phyloP scores from a whole-genome alignment of 2,113 vertebrate species.

The Macroglossus sobrinus region DNA sequence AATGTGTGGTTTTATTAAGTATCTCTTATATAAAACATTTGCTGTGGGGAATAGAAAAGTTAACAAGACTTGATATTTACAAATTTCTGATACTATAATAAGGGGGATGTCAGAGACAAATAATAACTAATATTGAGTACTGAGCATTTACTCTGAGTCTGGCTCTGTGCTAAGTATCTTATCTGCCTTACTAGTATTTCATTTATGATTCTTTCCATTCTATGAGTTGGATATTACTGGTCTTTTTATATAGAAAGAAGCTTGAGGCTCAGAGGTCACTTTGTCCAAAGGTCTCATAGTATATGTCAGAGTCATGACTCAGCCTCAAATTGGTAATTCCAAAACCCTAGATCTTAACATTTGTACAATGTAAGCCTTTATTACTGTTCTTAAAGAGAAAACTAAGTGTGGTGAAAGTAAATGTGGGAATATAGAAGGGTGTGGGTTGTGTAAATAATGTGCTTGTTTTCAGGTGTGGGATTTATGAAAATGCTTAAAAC shows the following conservation, averaged over 20 bases:
- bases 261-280: neutral
- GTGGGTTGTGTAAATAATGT: neutral
- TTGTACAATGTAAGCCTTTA: neutral
- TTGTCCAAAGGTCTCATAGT: neutral
- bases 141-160: neutral
- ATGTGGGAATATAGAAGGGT: neutral
- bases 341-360: neutral
- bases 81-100: neutral
- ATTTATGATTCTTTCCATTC: neutral
- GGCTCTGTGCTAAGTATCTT: neutral
- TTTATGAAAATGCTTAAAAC: slow-evolving; percentile 8
- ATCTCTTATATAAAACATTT: neutral
- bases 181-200: neutral
- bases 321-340: neutral
- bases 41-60: neutral
- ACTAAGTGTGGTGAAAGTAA: neutral
- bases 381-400: neutral
- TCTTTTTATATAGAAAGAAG: slow-evolving; percentile 15
- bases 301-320: neutral
- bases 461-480: neutral
- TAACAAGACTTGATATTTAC: neutral
- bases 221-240: neutral
- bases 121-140: neutral
- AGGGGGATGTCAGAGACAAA: neutral
- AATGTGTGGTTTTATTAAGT: slow-evolving; percentile 21